Evolutionary conservation across 1,140 invertebrate genomes (phyloP), one percentile per base, ranked within the genome.

Genomic region (Zaprionus inermis): DNA sequence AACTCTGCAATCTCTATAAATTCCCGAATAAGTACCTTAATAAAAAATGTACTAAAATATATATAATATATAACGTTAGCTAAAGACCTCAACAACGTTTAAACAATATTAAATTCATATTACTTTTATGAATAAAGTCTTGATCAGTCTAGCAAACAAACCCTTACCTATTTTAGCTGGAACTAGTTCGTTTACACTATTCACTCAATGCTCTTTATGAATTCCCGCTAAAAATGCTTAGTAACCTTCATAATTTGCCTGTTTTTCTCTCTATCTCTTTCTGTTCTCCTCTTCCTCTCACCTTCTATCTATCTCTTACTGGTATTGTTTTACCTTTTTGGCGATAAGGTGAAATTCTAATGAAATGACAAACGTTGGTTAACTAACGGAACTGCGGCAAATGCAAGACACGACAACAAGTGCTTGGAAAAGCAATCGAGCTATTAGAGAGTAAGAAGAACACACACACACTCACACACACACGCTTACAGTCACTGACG

Each of bases 271-370:
- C 9, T 16, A 2, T 49, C 10, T 22, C n/a, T n/a, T 10, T 32
- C 5, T 16, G 0, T 7, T 2, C 16, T n/a, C 2, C 38, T 36
- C 34, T 32, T 7, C 18, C 3, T 2, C n/a, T 66, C 5, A 12
- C 11, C 34, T 5, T 10, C 10, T 34, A 0, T 32, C 14, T 18
- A 14, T 24, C 44, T 34, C 28, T 16, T 58, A 14, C 38, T 28
- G 7, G n/a, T 72, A 10, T 65, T 59, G 41, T 55, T 56, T 57
- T 69, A 24, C 36, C 30, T 18, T 58, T 71, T 66, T 60, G 30
- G 59, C 55, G 78, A 81, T 81, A 81, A 81, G 79, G 59, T 57
- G 58, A 72, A 76, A 68, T 81, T 81, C 78, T 81, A 81, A 81
- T 57, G 73, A 77, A 81, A 80, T 80, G 78, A 76, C 78, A 72